Conservation (phyloP, 2,888 invertebrate genomes). For the Heteropelma amictum region DNA sequence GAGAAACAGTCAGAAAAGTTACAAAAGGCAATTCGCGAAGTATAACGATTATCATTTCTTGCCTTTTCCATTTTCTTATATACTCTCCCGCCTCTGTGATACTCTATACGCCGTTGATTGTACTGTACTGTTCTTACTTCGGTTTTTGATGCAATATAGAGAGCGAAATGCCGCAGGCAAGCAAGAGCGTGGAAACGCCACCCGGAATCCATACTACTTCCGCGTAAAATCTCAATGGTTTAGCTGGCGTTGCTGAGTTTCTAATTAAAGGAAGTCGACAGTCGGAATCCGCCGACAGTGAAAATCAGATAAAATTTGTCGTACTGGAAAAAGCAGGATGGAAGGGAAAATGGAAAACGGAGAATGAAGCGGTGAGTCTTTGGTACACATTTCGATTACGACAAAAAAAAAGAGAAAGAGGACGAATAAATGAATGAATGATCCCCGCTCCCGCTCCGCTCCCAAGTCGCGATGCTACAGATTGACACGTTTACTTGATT, state of each 20-base stretch:
- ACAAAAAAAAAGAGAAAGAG: background rate
- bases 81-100: background rate
- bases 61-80: constrained; percentile 6
- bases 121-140: background rate
- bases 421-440: too few relatives aligned
- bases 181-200: background rate
- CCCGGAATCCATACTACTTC: constrained; percentile 25
- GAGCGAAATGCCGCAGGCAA: background rate
- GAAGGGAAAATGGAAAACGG: too few relatives aligned
- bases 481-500: constrained; percentile 34
- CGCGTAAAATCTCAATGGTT: constrained; percentile 67
- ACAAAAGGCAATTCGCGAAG: background rate
- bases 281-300: constrained; percentile 64
- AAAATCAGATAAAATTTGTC: constrained; percentile 74
- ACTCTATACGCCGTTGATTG: background rate
- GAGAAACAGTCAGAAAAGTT: background rate
- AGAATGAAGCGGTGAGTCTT: too few relatives aligned
- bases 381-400: too few relatives aligned
- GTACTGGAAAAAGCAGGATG: constrained; percentile 61
- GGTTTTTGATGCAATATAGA: constrained; percentile 5
- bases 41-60: constrained; percentile 31
- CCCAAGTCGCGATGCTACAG: constrained; percentile 42
- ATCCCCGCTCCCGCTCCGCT: too few relatives aligned
- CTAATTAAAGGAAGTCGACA: constrained; percentile 71
- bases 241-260: constrained; percentile 61